Conservation (phyloP, 2,113 vertebrate genomes). For the Oncorhynchus nerka region DNA sequence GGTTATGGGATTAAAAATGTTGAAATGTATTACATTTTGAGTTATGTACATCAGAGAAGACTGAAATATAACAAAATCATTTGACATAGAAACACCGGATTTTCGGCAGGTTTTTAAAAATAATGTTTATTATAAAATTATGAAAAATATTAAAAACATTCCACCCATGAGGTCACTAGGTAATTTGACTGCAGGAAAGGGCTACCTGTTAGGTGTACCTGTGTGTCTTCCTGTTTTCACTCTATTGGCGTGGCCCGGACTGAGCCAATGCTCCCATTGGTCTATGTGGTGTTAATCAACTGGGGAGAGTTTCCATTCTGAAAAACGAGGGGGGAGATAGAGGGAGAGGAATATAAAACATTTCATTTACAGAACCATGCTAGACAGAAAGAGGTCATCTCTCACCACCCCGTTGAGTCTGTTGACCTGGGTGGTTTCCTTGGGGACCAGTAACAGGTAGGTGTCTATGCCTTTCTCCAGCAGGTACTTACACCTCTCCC, state of each 20-base stretch:
- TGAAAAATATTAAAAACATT: too few species aligned
- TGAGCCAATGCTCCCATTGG: conserved; percentile 72
- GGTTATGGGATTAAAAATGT: too few species aligned
- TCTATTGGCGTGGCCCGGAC: conserved; percentile 59
- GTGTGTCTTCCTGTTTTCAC: conserved; percentile 68
- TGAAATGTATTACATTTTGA: too few species aligned
- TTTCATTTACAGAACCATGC: not conserved
- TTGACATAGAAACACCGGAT: too few species aligned
- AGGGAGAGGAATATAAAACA: not conserved
- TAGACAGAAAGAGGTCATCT: conserved; percentile 7
- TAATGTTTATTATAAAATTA: too few species aligned
- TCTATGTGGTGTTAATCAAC: conserved; percentile 83
- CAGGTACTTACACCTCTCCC: conserved; percentile 89
- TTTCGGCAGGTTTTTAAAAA: too few species aligned
- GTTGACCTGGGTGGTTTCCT: conserved; percentile 58
- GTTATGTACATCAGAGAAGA: too few species aligned
- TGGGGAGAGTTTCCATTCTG: conserved; percentile 77
- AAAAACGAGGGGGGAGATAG: conserved; percentile 17
- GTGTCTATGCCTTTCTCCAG: conserved; percentile 92
- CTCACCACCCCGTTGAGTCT: conserved; percentile 80
- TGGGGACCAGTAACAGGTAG: conserved; percentile 81
- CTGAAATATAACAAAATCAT: too few species aligned
- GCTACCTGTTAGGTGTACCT: not conserved
- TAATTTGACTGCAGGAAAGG: too few species aligned
- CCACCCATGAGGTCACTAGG: too few species aligned